Evolutionary conservation across 64 coral and sea anemone species (phyloP).

Genomic region (Stylophora pistillata): DNA sequence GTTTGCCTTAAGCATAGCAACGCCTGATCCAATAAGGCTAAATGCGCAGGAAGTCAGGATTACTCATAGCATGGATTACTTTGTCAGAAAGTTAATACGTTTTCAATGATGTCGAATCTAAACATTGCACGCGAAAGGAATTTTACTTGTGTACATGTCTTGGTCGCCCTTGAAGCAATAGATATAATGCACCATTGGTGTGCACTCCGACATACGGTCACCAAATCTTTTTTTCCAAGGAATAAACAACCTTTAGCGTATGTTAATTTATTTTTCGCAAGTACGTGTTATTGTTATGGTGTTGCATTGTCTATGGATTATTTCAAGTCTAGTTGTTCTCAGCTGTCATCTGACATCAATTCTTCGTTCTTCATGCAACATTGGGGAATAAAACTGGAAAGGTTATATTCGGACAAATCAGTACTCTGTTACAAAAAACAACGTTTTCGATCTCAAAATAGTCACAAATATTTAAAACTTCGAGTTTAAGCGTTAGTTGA

Average conservation of each 20-base stretch:
- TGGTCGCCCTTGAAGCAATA: neutral
- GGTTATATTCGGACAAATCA: neutral
- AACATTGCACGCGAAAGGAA: conserved; percentile 24
- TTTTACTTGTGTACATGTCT: neutral
- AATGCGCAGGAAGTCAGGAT: conserved; percentile 44
- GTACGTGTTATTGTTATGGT: conserved; percentile 13
- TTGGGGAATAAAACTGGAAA: neutral
- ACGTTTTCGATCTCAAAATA: neutral
- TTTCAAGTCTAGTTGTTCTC: neutral
- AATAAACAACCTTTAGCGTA: neutral
- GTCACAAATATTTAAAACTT: neutral
- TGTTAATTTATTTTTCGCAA: conserved; percentile 18
- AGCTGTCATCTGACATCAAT: neutral
- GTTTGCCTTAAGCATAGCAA: neutral
- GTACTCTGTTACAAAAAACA: neutral
- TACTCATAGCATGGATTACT: conserved; percentile 38
- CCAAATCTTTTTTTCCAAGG: neutral
- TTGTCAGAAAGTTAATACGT: conserved; percentile 15
- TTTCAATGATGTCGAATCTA: neutral
- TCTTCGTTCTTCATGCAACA: neutral
- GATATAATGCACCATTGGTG: neutral
- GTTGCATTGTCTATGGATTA: neutral
- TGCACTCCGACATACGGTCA: neutral
- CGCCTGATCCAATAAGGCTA: conserved; percentile 43
- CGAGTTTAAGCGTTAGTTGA: neutral